These are phyloP conservation scores for Gallinago media DNA, from an alignment of 2,113 vertebrate species.

Conservation along the genomic window DNA sequence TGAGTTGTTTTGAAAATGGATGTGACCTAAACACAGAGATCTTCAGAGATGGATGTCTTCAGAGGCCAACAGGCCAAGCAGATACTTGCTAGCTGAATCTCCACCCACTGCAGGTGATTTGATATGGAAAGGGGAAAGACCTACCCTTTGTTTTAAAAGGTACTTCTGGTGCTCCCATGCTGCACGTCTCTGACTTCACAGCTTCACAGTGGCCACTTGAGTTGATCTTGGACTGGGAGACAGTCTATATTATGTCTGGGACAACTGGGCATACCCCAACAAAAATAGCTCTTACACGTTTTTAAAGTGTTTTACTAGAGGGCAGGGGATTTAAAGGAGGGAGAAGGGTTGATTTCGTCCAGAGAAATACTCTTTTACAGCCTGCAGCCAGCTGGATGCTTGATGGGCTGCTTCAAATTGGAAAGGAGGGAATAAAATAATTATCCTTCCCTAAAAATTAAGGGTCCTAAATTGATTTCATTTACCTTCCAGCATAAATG, in stretches of 20 bases:
- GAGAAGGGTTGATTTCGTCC: constrained; percentile 39
- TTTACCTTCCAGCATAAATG: constrained; percentile 18
- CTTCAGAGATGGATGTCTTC: background rate
- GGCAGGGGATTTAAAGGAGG: constrained; percentile 50
- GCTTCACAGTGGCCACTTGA: constrained; percentile 55
- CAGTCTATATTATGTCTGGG: constrained; percentile 72
- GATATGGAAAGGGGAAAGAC: background rate
- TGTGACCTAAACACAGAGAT: background rate
- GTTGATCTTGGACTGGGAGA: constrained; percentile 66
- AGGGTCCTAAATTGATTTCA: constrained; percentile 36
- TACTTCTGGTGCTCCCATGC: background rate
- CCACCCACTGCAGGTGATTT: background rate
- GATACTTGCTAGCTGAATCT: background rate
- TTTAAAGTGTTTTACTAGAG: constrained; percentile 63
- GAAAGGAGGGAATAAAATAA: constrained; percentile 52
- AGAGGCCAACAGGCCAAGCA: background rate
- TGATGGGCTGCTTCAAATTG: constrained; percentile 28
- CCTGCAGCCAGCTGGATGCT: constrained; percentile 43
- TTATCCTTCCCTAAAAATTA: constrained; percentile 51
- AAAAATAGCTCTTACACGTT: constrained; percentile 64
- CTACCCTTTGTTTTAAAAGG: constrained; percentile 34
- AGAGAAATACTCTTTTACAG: constrained; percentile 50
- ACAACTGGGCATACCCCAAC: constrained; percentile 70
- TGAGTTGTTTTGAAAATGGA: background rate
- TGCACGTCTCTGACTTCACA: constrained; percentile 25